Base-by-base conservation (phyloP, 2,113 vertebrate species). In the Hucho hucho region DNA sequence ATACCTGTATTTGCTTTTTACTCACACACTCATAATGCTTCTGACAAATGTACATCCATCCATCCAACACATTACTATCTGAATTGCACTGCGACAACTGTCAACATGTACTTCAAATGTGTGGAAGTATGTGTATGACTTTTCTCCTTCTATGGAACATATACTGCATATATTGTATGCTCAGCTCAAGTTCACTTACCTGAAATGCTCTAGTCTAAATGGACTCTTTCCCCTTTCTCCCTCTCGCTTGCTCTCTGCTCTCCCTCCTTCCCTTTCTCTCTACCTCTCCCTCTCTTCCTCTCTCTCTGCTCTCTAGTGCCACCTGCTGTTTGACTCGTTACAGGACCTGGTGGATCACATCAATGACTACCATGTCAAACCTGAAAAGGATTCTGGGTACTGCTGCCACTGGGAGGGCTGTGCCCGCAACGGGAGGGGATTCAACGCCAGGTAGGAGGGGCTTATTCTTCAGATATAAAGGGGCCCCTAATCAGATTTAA, bases 381-480 rank as follows among this genome's bases (percentile, higher is more conserved):
- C 96, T 0, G 97, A 99, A 87, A 98, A 97, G 90, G 97, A 97
- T 0, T 94, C 95, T 0, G 96, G 97, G 25, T 99, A 98, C 89
- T 97, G 96, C 87, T 99, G 97, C 82, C 96, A 96, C 87, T 99
- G 97, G 97, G 96, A 98, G 81, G 97, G 96, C 74, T 98, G 97
- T 0, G 95, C 96, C 20, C 96, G 97, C 29, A 96, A 96, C 0
- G 97, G 97, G 56, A 90, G 97, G 5, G 97, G 97, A 75, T 99
- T 99, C 89, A 98, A 99, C 0, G 97, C 97, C 93, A 97, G 97
- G 97, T 98, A 81, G 84, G 80, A 0, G 1, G 3, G 22, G 6
- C 12, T 66, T 66, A 3, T 26, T 49, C 11, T 59, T 59, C 32
- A 37, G 32, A 37, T 9, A 37, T 37, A 6, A 37, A 37, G 32